Base-by-base conservation (phyloP, 2,888 invertebrate genomes). In the Drosophila colorata region DNA sequence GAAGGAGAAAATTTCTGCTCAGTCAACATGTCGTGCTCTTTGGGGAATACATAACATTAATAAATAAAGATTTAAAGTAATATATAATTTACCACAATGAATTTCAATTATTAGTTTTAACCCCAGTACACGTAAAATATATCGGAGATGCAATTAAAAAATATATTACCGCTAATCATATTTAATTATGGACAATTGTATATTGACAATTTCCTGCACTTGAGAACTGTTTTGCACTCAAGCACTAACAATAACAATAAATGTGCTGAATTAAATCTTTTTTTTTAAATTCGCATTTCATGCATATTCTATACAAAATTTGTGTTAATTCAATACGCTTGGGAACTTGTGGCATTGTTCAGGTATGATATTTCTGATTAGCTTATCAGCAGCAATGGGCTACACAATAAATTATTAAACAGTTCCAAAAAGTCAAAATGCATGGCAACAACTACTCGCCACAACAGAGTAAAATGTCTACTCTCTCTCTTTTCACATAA, bases 341-440 rank as follows among this genome's bases (percentile, higher is more conserved):
- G 53, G 40, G 51, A 72, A 58, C 40, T 40, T 14, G 14, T 48
- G 13, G 60, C 20, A 69, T 73, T 76, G 69, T 76, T 58, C 13
- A 20, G 40, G 4, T 58, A 41, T 51, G 13, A 55, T 58, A 55
- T 58, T 58, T 33, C 8, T 20, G 52, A 65, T 76, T 60, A 18
- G n/a, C 64, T 69, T 73, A 75, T 72, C 72, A 57, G 40, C 28
- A 53, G n/a, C 20, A 25, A 55, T 11, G 18, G 20, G 31, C 18
- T 11, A 37, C 41, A 58, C 31, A 44, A 56, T 43, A 63, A 49
- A 63, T 71, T 55, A 44, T 48, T 25, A 40, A 63, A 47, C 43
- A 63, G 18, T 48, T 40, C 13, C 11, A 31, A 64, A 49, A 14
- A 18, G 47, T 6, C 14, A 23, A 58, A 52, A 44, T 51, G 28